Evolutionary conservation across 2,888 invertebrate species (phyloP).

Genomic region (Chalcis sispes): DNA sequence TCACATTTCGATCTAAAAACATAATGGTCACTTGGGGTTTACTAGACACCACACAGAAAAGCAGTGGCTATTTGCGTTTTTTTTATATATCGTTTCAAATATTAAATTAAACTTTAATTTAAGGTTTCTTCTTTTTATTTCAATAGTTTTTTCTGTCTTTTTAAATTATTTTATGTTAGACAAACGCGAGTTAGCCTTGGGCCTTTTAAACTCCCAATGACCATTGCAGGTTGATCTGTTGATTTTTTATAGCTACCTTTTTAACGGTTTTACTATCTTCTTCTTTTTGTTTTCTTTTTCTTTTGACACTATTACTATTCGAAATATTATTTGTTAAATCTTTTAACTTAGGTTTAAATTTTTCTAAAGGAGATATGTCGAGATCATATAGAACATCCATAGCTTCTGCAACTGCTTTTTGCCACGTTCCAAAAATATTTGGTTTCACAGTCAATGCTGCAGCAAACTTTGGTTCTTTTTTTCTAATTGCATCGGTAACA

Average conservation of each 20-base stretch:
- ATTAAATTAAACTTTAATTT: too few species aligned
- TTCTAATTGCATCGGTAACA: constrained; percentile 47
- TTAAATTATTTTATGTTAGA: not conserved
- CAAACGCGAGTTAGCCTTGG: too few species aligned
- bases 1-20: too few species aligned
- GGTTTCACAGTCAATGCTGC: constrained; percentile 55
- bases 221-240: too few species aligned
- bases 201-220: too few species aligned
- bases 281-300: constrained; percentile 54
- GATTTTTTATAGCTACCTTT: constrained; percentile 44
- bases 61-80: too few species aligned
- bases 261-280: constrained; percentile 16
- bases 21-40: too few species aligned
- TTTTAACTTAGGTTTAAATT: constrained; percentile 48
- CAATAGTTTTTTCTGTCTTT: not conserved
- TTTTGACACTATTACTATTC: constrained; percentile 25
- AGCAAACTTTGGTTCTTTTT: constrained; percentile 59
- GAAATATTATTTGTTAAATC: constrained; percentile 32
- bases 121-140: too few species aligned
- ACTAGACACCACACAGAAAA: too few species aligned
- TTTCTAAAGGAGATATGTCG: constrained; percentile 44
- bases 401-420: constrained; percentile 59
- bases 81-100: too few species aligned
- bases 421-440: constrained; percentile 55
- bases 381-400: constrained; percentile 57